Percentiles rank a stretch among this genome's conserved stretches.
Conservation (phyloP, 2,113 vertebrate species). For the Oriolus oriolus region DNA sequence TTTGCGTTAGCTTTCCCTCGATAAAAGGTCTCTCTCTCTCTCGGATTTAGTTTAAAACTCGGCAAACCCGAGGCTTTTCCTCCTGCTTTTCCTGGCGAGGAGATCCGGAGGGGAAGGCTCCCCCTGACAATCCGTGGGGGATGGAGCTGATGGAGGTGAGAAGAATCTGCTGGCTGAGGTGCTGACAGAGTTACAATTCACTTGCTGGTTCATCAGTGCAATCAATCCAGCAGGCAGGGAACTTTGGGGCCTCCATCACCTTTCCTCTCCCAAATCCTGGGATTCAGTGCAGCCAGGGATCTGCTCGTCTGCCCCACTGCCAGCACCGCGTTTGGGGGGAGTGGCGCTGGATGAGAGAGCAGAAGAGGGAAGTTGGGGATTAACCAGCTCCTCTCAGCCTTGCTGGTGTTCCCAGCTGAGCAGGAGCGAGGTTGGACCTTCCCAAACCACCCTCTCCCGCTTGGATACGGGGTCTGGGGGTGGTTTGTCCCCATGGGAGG, state of each 20-base stretch:
- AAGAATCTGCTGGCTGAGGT: not conserved
- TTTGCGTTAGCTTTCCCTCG: conserved; percentile 43
- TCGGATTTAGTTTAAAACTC: conserved; percentile 31
- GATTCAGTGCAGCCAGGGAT: rapidly evolving
- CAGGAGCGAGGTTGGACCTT: not conserved
- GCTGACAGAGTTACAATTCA: not conserved
- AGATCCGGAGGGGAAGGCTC: not conserved
- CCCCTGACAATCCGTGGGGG: not conserved
- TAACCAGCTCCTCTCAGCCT: not conserved
- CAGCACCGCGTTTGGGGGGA: rapidly evolving
- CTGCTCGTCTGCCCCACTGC: not conserved
- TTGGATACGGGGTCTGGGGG: rapidly evolving
- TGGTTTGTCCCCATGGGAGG: not conserved
- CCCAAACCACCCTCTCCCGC: not conserved
- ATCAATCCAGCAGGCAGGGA: not conserved
- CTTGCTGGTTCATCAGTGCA: not conserved
- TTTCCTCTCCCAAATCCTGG: not conserved
- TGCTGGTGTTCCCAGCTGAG: not conserved
- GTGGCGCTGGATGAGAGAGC: not conserved
- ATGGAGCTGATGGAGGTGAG: not conserved
- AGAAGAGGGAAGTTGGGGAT: not conserved
- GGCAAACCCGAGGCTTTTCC: not conserved
- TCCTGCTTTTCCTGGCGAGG: not conserved
- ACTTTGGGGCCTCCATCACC: not conserved
- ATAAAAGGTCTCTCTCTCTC: conserved; percentile 20